Base-by-base conservation (phyloP, 2,888 invertebrate genomes). In the Lacanobia wlatinum region DNA sequence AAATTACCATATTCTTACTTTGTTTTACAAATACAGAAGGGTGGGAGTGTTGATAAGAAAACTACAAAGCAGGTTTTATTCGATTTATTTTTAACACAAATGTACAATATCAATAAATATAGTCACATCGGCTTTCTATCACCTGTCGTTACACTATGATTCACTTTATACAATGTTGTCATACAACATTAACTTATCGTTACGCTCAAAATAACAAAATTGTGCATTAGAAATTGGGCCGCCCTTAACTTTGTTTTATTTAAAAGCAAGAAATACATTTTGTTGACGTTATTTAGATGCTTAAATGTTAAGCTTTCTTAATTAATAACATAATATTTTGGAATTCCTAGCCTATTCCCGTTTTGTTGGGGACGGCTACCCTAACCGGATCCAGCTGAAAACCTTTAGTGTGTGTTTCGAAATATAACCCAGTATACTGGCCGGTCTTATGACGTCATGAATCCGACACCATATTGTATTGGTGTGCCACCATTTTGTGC, bases 21-120 rank as follows among this genome's bases (percentile, higher is more conserved):
- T 43, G 40, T 40, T 40, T 40, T 40, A 40, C 40, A 16, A 46
- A 46, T 4, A 16, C 46, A 0, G 12, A 14, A 23, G 55, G 28
- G 1, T 34, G 21, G 21, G 6, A 5, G 5, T 34, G 18, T 21
- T 18, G 2, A 21, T 28, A 76, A 70, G 80, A 83, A n/a, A 84
- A 80, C 76, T 77, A 7, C 64, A 74, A 60, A 48, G 52, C 55
- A 83, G 76, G 78, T 88, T 92, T 93, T 90, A 92, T 89, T 92
- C 87, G 89, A 92, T 96, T 96, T 95, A 95, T 95, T 95, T 90
- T 89, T 92, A 96, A 96, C 95, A 95, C 95, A 96, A 96, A 95
- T 95, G 94, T 95, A 95, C 94, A 95, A 93, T 95, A 94, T 95
- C 94, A 95, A 95, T 95, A 96, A 95, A 96, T 94, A 95, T 95